Base-by-base conservation (phyloP, 2,888 invertebrate genomes). In the Thumatha senex region DNA sequence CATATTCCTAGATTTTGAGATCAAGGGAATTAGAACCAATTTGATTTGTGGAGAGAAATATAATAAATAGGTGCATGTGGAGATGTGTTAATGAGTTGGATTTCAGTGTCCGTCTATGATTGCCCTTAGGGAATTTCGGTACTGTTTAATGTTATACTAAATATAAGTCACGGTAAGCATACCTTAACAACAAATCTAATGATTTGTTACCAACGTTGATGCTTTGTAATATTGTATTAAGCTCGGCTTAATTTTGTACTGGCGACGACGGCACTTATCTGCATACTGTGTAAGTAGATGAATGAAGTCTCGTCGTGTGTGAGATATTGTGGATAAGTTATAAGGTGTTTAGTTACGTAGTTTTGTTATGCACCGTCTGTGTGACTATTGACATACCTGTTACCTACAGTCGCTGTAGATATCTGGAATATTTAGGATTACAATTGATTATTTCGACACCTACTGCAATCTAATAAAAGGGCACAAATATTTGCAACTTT, bases 231-330 rank as follows among this genome's bases (percentile, higher is more conserved):
- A 24, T 58, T 48, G 24, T 44, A 24, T 29, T 18, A 51, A 56
- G 44, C 48, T 55, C 54, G 50, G 42, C 38, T 54, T 49, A 45
- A 49, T 56, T 54, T 40, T 41, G 34, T 34, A 43, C 46, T 41
- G 30, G 45, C 53, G 18, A 45, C 40, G 42, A 15, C 24, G 14
- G 48, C 40, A 18, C 31, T 51, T 34, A 47, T 63, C 56, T 67
- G 57, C 58, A 54, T 65, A 59, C 63, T 56, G 41, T 60, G 60
- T 62, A 58, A 45, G 56, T 65, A 60, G 54, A 65, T 49, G 48
- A 38, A 46, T 40, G 18, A 36, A 50, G 33, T 57, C 24, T 54
- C 53, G 36, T 52, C 51, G 59, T 35, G 40, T 56, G 48, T 40
- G 52, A 58, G 48, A 40, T 48, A 45, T 48, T 34, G 40, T 29